phyloP scores from a whole-genome alignment of 2,113 vertebrate species.

The Mionectes macconnelli region DNA sequence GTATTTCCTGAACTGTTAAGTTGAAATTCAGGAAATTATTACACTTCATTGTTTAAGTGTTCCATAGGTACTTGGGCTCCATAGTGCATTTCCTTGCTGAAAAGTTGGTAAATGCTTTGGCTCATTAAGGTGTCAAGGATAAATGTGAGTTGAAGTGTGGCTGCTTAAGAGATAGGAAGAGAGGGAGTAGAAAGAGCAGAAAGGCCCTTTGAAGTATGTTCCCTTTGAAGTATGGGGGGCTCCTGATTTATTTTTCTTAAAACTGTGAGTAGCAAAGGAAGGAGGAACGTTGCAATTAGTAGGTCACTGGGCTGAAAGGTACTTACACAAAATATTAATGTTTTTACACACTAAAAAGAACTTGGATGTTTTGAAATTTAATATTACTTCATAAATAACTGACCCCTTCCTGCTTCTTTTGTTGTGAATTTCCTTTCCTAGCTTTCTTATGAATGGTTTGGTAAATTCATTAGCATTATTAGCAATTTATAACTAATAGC shows the following conservation, averaged over 20 bases:
- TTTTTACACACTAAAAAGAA: not conserved
- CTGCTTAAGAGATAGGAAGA: conserved; percentile 30
- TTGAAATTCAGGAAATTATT: conserved; percentile 24
- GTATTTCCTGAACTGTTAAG: not conserved
- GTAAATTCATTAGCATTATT: not conserved
- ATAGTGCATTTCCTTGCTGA: not conserved
- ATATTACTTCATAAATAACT: not conserved
- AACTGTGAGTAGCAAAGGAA: not conserved
- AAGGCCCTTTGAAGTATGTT: conserved; percentile 42
- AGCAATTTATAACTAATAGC: not conserved
- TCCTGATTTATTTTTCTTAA: conserved; percentile 49
- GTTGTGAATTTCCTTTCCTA: not conserved
- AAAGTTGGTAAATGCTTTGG: not conserved
- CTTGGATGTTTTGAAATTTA: not conserved
- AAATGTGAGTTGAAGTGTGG: conserved; percentile 12
- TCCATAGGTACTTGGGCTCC: not conserved
- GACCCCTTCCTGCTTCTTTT: not conserved
- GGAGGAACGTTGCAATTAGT: not conserved
- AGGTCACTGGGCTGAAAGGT: not conserved
- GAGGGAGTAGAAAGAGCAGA: not conserved
- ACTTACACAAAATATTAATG: not conserved
- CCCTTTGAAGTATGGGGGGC: conserved; percentile 26
- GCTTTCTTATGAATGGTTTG: not conserved
- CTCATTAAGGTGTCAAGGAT: not conserved
- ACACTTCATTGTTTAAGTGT: not conserved